These are phyloP conservation scores for Cerceris ruficornis DNA, from an alignment of 2,888 invertebrate species.

Conservation along the genomic window DNA sequence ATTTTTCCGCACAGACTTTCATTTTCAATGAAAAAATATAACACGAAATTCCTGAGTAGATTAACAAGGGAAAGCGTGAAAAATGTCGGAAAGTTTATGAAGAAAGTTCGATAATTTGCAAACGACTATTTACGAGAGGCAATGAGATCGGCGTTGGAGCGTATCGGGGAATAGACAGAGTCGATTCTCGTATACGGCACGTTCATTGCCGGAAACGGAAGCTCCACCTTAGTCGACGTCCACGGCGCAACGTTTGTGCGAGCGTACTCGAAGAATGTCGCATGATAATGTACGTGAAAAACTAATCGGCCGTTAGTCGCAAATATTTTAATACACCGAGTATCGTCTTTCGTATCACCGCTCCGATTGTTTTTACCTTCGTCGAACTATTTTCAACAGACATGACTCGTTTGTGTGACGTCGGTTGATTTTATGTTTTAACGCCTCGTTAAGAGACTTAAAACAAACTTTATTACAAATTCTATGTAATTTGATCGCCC, in stretches of 20 bases:
- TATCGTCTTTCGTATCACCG: too few species aligned
- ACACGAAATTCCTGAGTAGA: too few species aligned
- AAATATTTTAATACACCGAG: not conserved
- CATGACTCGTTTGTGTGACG: too few species aligned
- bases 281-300: conserved; percentile 36
- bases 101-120: conserved; percentile 4
- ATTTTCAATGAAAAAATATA: too few species aligned
- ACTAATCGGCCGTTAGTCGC: conserved; percentile 25
- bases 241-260: conserved; percentile 48
- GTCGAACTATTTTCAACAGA: too few species aligned
- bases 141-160: conserved; percentile 13
- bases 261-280: conserved; percentile 61
- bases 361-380: too few species aligned
- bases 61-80: too few species aligned
- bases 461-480: too few species aligned
- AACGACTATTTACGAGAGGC: not conserved
- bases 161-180: conserved; percentile 48
- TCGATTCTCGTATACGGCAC: conserved; percentile 72
- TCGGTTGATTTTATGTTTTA: too few species aligned
- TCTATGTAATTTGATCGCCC: too few species aligned
- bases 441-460: too few species aligned
- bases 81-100: not conserved
- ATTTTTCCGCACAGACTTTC: too few species aligned
- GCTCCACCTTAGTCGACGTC: conserved; percentile 75
- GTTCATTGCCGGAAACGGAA: conserved; percentile 80